phyloP scores from a whole-genome alignment of 2,888 invertebrate genomes.

The Nymphalis c-album region DNA sequence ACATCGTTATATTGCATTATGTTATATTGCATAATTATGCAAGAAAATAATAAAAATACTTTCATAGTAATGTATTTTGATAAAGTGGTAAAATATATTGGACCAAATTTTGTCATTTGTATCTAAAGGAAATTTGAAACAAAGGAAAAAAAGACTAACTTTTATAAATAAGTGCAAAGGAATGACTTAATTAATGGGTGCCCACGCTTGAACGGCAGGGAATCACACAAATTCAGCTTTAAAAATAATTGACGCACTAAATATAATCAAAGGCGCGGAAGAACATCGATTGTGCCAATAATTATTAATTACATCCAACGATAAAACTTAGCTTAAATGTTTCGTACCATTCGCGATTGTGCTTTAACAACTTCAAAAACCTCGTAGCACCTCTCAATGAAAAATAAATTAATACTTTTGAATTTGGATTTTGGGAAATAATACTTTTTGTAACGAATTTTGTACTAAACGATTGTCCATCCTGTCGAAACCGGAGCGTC shows the following conservation, averaged over 20 bases:
- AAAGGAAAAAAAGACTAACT: slow-evolving; percentile 23
- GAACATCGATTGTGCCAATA: slow-evolving; percentile 67
- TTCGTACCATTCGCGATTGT: slow-evolving; percentile 46
- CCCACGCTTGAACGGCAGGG: slow-evolving; percentile 30
- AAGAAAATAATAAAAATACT: slow-evolving; percentile 21
- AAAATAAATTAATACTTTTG: slow-evolving; percentile 73
- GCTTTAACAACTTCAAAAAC: slow-evolving; percentile 53
- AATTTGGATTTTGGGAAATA: slow-evolving; percentile 76
- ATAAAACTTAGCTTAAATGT: slow-evolving; percentile 26
- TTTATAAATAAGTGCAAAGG: slow-evolving; percentile 34
- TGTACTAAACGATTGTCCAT: slow-evolving; percentile 74
- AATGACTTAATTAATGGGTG: slow-evolving; percentile 38
- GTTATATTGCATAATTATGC: slow-evolving; percentile 24
- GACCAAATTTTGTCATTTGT: slow-evolving; percentile 14
- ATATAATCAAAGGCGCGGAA: slow-evolving; percentile 65
- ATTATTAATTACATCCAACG: slow-evolving; percentile 34
- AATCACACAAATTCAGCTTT: slow-evolving; percentile 36
- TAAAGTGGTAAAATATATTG: slow-evolving; percentile 5
- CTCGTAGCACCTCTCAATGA: slow-evolving; percentile 64
- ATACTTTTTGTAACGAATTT: slow-evolving; percentile 76
- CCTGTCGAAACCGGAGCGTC: slow-evolving; percentile 60
- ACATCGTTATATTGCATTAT: slow-evolving; percentile 19
- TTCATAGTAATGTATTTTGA: neutral
- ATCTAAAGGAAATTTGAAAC: no score
- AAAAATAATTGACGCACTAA: slow-evolving; percentile 60